Percentiles rank a stretch among this genome's conserved stretches.
Conservation (phyloP, 2,797 vertebrate species). For the Anolis apletophallus region DNA sequence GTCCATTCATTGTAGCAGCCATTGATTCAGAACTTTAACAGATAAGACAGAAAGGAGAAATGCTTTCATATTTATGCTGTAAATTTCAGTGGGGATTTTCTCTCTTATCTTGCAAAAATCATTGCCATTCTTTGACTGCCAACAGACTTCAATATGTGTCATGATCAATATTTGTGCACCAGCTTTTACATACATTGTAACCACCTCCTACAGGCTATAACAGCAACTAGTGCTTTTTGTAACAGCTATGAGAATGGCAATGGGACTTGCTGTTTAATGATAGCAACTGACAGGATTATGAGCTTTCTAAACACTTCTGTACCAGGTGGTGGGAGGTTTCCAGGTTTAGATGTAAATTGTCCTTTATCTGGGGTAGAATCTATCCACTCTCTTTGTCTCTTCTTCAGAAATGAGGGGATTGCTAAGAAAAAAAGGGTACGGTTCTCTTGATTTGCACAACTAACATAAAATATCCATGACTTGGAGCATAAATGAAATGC, state of each 20-base stretch:
- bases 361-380: neutral
- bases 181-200: neutral
- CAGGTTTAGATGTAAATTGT: neutral
- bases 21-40: neutral
- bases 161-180: neutral
- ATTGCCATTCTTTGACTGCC: neutral
- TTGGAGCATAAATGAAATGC: neutral
- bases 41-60: neutral
- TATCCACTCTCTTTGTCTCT: neutral
- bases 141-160: neutral
- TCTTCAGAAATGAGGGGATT: neutral
- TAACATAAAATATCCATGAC: neutral
- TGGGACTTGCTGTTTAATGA: neutral
- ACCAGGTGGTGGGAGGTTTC: neutral
- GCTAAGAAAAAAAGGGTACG: neutral
- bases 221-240: neutral
- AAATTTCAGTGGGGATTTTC: conserved; percentile 11
- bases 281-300: neutral
- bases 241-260: neutral
- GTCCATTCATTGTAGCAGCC: neutral
- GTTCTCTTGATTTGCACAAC: neutral
- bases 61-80: conserved; percentile 17
- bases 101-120: neutral
- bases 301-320: neutral
- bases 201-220: neutral